Conservation (phyloP, 2,888 invertebrate genomes). For the Minunthozetes semirufus region DNA sequence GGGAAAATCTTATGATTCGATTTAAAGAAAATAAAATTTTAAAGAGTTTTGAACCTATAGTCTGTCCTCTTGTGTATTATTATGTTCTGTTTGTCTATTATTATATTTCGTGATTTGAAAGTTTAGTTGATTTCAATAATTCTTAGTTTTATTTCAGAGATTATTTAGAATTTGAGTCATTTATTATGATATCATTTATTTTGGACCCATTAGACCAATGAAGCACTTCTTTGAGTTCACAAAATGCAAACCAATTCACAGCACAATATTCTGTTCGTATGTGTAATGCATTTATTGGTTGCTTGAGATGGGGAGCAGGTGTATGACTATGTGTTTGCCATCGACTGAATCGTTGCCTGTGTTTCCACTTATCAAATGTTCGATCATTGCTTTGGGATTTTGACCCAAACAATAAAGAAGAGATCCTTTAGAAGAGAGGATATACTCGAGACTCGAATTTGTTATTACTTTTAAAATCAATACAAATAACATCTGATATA, state of each 20-base stretch:
- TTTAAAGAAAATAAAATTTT: background rate
- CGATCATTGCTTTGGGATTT: background rate
- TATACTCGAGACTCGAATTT: background rate
- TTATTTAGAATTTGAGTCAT: too few species aligned
- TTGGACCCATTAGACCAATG: slow-evolving; percentile 12
- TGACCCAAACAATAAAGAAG: background rate
- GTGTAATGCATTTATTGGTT: slow-evolving; percentile 16
- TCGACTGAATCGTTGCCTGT: too few species aligned
- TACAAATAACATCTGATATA: background rate
- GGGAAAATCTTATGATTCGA: too few species aligned
- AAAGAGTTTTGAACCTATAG: background rate
- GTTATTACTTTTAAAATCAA: background rate
- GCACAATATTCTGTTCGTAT: background rate
- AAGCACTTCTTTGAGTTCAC: background rate
- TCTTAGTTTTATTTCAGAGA: background rate
- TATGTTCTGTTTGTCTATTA: background rate
- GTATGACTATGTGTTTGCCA: background rate
- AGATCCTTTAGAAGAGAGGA: background rate
- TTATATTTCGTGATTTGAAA: background rate
- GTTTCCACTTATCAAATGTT: background rate
- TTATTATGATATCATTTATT: background rate
- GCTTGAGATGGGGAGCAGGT: slow-evolving; percentile 30
- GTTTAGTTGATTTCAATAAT: background rate
- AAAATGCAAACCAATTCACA: background rate
- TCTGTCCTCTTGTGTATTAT: background rate